Evolutionary conservation across 2,888 invertebrate genomes (phyloP), one percentile per base, ranked within the genome.

Genomic region (Blera fallax): DNA sequence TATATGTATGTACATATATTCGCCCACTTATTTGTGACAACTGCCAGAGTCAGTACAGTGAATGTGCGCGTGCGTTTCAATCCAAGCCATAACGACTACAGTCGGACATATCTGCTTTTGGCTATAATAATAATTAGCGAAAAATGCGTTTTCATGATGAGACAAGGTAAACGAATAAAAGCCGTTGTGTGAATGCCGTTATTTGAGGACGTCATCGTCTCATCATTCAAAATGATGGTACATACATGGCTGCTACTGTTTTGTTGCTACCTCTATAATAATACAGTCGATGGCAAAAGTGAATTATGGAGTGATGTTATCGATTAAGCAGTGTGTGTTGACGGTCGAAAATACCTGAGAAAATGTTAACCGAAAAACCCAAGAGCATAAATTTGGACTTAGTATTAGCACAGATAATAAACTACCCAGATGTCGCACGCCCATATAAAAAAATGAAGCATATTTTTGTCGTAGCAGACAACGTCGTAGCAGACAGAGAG

Each of bases 111-210:
- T 48, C 10, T 48, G 21, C 60, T 11, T 29, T 62, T 16, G 11
- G 18, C 45, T 29, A 45, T 45, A 29, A 14, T 32, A 62, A 62
- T 45, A 29, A 62, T 62, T 62, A 62, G 62, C 29, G 45, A 40
- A 43, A 62, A 62, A 62, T 62, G 62, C 45, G 45, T 45, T 32
- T 11, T 16, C 10, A 29, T 4, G 18, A 16, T 10, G 45, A 62
- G 43, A 37, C 8, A n/a, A n/a, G n/a, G n/a, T n/a, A n/a, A n/a
- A n/a, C n/a, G n/a, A n/a, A n/a, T n/a, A n/a, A n/a, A n/a, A n/a
- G n/a, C n/a, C 62, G 45, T 45, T 29, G 62, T 29, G 45, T 29
- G 45, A 62, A 29, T 45, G 11, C 62, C 62, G 62, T 62, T 62
- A 62, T 7, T 29, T 45, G 45, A 62, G 29, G 29, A 62, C 18